These are phyloP conservation scores for Pachliopta kotzebuea DNA, from an alignment of 2,888 invertebrate species.

Conservation along the genomic window DNA sequence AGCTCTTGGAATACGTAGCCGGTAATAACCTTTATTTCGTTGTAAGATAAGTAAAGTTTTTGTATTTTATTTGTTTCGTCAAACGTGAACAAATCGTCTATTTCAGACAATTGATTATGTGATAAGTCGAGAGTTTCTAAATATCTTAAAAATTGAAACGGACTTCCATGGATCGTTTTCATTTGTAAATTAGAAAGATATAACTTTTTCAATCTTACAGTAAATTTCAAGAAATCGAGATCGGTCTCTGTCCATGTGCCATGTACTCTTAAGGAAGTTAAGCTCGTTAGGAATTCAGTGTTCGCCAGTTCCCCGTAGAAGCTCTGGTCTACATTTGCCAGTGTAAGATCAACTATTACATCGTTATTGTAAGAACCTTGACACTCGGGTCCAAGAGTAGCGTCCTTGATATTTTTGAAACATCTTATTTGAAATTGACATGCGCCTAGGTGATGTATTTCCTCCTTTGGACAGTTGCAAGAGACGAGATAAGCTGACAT, in stretches of 20 bases:
- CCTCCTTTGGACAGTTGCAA: constrained; percentile 48
- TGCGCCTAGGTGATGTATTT: constrained; percentile 38
- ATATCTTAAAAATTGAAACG: constrained; percentile 50
- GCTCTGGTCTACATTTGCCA: constrained; percentile 47
- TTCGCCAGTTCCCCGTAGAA: constrained; percentile 44
- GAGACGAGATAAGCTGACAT: constrained; percentile 37
- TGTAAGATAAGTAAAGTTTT: constrained; percentile 50
- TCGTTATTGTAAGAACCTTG: constrained; percentile 54
- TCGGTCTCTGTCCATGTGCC: constrained; percentile 48
- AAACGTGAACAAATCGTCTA: constrained; percentile 55
- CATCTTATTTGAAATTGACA: constrained; percentile 56
- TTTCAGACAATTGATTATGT: constrained; percentile 47
- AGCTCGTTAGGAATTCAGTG: constrained; percentile 43
- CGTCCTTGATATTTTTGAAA: constrained; percentile 42
- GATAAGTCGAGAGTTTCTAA: constrained; percentile 58
- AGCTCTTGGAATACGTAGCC: constrained; percentile 53
- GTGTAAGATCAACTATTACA: constrained; percentile 49
- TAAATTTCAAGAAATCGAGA: constrained; percentile 52
- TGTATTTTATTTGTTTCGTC: constrained; percentile 50
- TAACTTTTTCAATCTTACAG: constrained; percentile 48
- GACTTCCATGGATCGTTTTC: constrained; percentile 42
- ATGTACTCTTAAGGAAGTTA: constrained; percentile 52
- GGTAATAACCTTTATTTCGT: constrained; percentile 49
- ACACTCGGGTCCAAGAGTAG: constrained; percentile 49
- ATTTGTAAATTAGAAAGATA: constrained; percentile 49